A percentile compares a stretch with the other conserved stretches of the same genome.
Evolutionary conservation across 2,888 invertebrate species (phyloP).

Genomic region (Blastobasis adustella): DNA sequence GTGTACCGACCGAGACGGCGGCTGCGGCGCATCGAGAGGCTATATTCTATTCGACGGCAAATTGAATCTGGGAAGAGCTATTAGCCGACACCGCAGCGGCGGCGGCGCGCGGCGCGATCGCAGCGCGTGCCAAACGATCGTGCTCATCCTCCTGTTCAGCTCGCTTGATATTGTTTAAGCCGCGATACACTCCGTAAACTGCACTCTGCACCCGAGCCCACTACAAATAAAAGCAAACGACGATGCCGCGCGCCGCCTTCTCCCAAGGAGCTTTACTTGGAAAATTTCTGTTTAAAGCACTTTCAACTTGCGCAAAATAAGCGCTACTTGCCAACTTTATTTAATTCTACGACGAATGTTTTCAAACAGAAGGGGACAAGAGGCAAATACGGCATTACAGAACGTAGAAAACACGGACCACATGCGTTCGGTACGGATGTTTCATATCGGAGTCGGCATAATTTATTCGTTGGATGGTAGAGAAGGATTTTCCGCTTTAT

Average conservation of each 20-base stretch:
- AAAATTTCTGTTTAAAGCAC: constrained; percentile 14
- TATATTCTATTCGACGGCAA: constrained; percentile 64
- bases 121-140: constrained; percentile 53
- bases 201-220: constrained; percentile 30
- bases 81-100: constrained; percentile 61
- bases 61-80: constrained; percentile 70
- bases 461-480: constrained; percentile 55
- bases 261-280: constrained; percentile 9
- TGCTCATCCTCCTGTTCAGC: constrained; percentile 33
- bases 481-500: constrained; percentile 66
- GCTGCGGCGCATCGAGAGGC: constrained; percentile 52
- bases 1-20: constrained; percentile 15
- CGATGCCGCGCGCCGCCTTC: constrained; percentile 22
- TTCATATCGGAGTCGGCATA: constrained; percentile 48
- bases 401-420: constrained; percentile 19
- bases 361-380: neutral
- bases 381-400: constrained; percentile 7
- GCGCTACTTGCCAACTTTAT: neutral
- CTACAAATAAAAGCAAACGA: constrained; percentile 34
- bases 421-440: constrained; percentile 28
- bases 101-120: constrained; percentile 27
- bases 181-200: constrained; percentile 37
- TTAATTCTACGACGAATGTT: neutral
- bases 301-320: constrained; percentile 4
- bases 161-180: constrained; percentile 42